These are phyloP conservation scores for Drosophila ezoana DNA, from an alignment of 2,888 invertebrate species.

Conservation along the genomic window DNA sequence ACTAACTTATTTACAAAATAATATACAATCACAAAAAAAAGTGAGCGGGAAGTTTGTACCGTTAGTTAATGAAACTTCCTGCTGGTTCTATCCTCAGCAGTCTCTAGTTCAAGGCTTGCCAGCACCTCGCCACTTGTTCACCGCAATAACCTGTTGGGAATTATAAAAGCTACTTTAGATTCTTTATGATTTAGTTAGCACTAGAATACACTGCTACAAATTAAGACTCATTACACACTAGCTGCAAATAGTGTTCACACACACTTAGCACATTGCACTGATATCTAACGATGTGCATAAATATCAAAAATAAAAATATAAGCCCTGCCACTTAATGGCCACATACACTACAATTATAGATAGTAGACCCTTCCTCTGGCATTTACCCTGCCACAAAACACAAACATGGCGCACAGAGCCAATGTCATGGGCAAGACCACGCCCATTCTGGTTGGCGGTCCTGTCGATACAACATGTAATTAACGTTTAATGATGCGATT, in stretches of 20 bases:
- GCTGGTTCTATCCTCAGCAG: too few species aligned
- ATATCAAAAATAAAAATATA: constrained; percentile 18
- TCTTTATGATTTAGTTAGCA: too few species aligned
- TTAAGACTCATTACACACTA: too few species aligned
- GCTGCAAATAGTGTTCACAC: not conserved
- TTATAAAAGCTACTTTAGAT: too few species aligned
- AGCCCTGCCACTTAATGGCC: constrained; percentile 26
- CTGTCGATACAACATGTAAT: constrained; percentile 32
- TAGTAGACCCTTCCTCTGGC: not conserved
- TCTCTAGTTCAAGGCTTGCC: too few species aligned
- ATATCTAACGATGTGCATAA: constrained; percentile 4
- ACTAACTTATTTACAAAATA: too few species aligned
- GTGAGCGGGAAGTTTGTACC: too few species aligned
- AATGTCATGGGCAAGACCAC: constrained; percentile 20
- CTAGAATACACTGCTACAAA: too few species aligned
- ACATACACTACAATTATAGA: constrained; percentile 16
- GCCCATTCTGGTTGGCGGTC: constrained; percentile 22
- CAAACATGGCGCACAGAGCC: not conserved
- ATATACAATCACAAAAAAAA: too few species aligned
- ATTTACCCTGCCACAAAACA: not conserved
- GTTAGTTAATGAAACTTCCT: too few species aligned
- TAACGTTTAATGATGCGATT: constrained; percentile 61
- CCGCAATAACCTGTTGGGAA: too few species aligned
- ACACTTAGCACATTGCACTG: constrained; percentile 10
- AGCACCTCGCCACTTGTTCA: too few species aligned